These are phyloP conservation scores for Misgurnus mizolepis DNA, from an alignment of 2,113 vertebrate species.

Conservation along the genomic window DNA sequence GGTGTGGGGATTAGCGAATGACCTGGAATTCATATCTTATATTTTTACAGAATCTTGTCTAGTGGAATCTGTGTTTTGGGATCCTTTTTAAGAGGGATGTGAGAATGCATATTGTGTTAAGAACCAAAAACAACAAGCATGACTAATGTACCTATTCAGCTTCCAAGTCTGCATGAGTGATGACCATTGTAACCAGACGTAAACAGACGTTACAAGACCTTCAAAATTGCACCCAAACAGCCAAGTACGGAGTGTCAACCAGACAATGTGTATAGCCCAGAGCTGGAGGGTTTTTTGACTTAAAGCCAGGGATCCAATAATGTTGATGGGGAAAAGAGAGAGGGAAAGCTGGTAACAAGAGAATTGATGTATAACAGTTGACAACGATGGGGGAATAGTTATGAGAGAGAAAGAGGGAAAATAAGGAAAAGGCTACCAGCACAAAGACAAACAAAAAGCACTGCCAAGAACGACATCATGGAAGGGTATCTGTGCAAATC, in stretches of 20 bases:
- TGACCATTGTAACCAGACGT: not conserved
- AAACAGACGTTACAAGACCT: not conserved
- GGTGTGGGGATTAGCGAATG: constrained; percentile 23
- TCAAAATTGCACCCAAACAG: not conserved
- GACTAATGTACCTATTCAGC: not conserved
- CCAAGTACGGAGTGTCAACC: not conserved
- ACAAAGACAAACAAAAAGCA: not conserved
- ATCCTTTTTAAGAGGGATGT: not conserved
- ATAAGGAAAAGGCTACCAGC: not conserved
- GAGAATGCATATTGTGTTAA: not conserved
- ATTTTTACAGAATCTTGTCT: not conserved
- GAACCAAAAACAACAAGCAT: not conserved
- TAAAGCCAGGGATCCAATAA: constrained; percentile 21
- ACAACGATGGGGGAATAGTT: constrained; percentile 10
- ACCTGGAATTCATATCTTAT: constrained; percentile 45
- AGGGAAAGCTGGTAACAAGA: not conserved
- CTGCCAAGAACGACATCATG: constrained; percentile 11
- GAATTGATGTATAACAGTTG: constrained; percentile 5
- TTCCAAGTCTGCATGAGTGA: not conserved
- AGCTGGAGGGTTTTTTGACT: not conserved
- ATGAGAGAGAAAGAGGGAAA: not conserved
- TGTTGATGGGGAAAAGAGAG: constrained; percentile 15
- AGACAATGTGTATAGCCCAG: not conserved
- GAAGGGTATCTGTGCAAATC: not conserved
- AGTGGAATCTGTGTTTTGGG: not conserved